Evolutionary conservation across 2,113 vertebrate species (phyloP).

Genomic region (Morone saxatilis): DNA sequence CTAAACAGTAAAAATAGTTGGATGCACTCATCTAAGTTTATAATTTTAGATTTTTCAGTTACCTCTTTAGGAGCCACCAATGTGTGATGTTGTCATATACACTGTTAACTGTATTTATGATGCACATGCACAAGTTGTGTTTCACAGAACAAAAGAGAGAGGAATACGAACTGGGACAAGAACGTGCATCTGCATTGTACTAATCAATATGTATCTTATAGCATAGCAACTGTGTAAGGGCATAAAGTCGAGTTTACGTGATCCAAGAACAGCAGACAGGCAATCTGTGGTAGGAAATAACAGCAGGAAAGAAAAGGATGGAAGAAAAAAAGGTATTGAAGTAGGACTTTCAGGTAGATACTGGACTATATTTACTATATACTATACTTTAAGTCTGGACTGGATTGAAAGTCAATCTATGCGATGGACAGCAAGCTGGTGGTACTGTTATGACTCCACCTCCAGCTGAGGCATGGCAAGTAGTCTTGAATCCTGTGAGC

Average conservation of each 20-base stretch:
- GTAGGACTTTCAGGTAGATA: neutral
- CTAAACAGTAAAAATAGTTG: neutral
- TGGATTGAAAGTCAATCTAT: neutral
- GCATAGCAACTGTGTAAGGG: neutral
- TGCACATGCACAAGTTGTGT: neutral
- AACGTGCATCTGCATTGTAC: neutral
- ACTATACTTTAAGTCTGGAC: neutral
- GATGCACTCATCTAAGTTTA: neutral
- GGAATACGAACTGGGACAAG: neutral
- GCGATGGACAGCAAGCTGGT: neutral
- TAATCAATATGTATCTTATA: neutral
- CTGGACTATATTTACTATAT: neutral
- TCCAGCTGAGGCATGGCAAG: slow-evolving; percentile 4
- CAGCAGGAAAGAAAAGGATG: neutral
- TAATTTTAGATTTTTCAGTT: neutral
- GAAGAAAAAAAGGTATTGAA: neutral
- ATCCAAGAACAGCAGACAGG: neutral
- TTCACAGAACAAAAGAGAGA: neutral
- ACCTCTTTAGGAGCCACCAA: neutral
- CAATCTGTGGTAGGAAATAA: neutral
- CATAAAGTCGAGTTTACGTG: neutral
- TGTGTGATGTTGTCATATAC: neutral
- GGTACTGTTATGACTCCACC: neutral
- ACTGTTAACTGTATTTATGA: neutral
- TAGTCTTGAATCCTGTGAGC: slow-evolving; percentile 3